Base-by-base conservation (phyloP, 2,888 invertebrate genomes). In the Limenitis arthemis region DNA sequence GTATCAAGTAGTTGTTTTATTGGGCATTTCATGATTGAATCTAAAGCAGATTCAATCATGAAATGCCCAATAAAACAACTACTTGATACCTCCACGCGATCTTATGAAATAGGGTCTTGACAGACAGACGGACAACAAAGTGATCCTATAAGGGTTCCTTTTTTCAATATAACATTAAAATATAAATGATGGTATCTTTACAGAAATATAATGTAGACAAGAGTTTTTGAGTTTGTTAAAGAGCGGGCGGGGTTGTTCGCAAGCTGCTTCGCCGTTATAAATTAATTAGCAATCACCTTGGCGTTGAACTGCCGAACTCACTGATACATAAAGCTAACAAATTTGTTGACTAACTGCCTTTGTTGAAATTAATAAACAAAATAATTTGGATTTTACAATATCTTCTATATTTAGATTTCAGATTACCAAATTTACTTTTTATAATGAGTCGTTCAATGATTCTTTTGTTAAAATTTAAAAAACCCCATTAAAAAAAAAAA, bases 231-330 rank as follows among this genome's bases (percentile, higher is more conserved):
- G 52, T 54, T 55, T 56, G 59, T 55, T 55, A 46, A 51, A 20
- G 20, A 20, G 38, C 47, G 47, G 55, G 57, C 55, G 59, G 56
- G 53, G 50, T 50, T 51, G 40, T 48, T 47, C 53, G 44, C 51
- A 53, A 53, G 46, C 46, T 47, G 55, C 50, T 52, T 49, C 34
- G 61, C 61, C 48, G 68, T 65, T 70, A 69, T 75, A 73, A 74
- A 75, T 75, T 74, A 74, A 77, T 78, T 73, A 72, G 65, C 62
- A 68, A 67, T 70, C 69, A 69, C 63, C 64, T 62, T 61, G 40
- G 44, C 53, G 37, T 44, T 51, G 51, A 56, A 57, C 58, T 53
- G 44, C 53, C 42, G 50, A 53, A 55, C 51, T 56, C 55, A 58
- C 51, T 60, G 51, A 61, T 60, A 62, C 57, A 59, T 56, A 58